Conservation (phyloP, 2,888 invertebrate species). For the Venusia cambrica region DNA sequence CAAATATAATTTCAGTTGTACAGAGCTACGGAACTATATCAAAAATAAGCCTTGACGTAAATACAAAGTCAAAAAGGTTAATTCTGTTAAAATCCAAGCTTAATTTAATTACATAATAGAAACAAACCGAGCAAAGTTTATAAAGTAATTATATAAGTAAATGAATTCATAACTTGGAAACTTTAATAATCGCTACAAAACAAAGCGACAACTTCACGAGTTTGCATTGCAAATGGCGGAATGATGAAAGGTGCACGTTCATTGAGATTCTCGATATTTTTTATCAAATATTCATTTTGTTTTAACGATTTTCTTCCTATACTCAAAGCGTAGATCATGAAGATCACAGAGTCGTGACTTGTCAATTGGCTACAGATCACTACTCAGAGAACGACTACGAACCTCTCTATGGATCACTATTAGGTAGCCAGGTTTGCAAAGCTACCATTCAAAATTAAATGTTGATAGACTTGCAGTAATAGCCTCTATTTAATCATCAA, state of each 20-base stretch:
- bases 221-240: conserved; percentile 28
- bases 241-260: conserved; percentile 21
- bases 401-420: no score
- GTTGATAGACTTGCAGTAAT: no score
- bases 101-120: conserved; percentile 13
- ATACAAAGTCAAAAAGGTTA: background rate
- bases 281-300: conserved; percentile 13
- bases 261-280: conserved; percentile 18
- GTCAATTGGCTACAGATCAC: no score
- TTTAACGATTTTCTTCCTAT: no score
- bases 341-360: no score
- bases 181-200: conserved; percentile 30
- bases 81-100: background rate
- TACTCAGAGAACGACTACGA: no score
- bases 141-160: conserved; percentile 23
- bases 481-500: no score
- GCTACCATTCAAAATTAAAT: no score
- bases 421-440: no score
- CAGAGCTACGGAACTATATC: no score
- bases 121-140: conserved; percentile 14
- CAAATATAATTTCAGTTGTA: no score
- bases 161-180: conserved; percentile 23
- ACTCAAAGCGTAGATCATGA: no score
- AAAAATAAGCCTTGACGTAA: conserved; percentile 3
- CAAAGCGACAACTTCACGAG: conserved; percentile 24